These are phyloP conservation scores for Orthosia gracilis DNA, from an alignment of 2,888 invertebrate species.

Conservation along the genomic window DNA sequence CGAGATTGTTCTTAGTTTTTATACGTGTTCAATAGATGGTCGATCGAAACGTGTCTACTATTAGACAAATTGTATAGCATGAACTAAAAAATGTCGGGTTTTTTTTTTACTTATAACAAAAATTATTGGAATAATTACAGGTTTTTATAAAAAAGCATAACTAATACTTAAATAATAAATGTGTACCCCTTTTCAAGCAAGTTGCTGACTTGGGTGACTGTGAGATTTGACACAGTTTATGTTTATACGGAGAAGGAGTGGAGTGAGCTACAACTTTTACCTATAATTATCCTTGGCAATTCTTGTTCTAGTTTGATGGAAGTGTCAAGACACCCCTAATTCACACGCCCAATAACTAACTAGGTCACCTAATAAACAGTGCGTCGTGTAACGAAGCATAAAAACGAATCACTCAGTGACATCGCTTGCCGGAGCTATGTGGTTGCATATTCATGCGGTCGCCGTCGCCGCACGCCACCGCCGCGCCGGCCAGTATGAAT, in stretches of 20 bases:
- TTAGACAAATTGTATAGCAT: too few species aligned
- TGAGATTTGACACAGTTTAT: background rate
- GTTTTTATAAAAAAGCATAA: too few species aligned
- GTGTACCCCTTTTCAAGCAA: background rate
- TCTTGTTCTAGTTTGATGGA: too few species aligned
- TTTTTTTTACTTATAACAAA: too few species aligned
- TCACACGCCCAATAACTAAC: slow-evolving; percentile 6
- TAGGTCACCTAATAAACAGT: slow-evolving; percentile 39
- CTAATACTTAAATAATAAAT: background rate
- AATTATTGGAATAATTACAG: too few species aligned
- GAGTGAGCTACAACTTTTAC: too few species aligned
- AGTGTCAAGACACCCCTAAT: background rate
- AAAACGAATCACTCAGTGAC: slow-evolving; percentile 43
- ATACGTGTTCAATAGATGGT: too few species aligned
- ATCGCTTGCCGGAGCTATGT: slow-evolving; percentile 39
- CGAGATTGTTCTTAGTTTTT: too few species aligned
- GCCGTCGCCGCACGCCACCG: slow-evolving; percentile 1
- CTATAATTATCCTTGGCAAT: too few species aligned
- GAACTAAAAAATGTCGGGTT: too few species aligned
- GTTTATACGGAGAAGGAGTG: too few species aligned
- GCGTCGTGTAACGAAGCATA: slow-evolving; percentile 24
- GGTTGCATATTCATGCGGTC: slow-evolving; percentile 62
- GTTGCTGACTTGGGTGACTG: background rate
- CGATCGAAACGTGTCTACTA: too few species aligned
- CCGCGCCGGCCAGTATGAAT: slow-evolving; percentile 41